Base-by-base conservation (phyloP, 2,797 vertebrate genomes). In the Geotrypetes seraphini region DNA sequence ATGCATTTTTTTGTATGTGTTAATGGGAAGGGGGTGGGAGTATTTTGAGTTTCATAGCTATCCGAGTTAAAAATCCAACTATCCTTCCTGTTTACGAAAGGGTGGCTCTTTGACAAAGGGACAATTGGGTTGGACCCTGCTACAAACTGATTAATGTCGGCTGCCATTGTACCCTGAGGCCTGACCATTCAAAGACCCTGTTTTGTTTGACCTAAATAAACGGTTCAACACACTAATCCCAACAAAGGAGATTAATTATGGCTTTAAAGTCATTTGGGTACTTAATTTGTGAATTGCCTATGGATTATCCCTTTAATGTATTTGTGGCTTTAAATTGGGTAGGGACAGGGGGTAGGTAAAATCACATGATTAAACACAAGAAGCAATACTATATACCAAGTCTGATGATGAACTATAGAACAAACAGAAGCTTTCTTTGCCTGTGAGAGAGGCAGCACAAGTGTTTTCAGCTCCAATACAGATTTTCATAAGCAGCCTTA, bases 151-250 rank as follows among this genome's bases (percentile, higher is more conserved):
- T 91, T 86, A 83, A 80, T 79, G 55, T 73, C 71, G 60, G 53
- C 46, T 67, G 43, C 57, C 47, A 59, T 63, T 73, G 69, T 76
- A 71, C 71, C 33, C 57, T 63, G 56, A 66, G 66, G 69, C 52
- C 53, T 57, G 52, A 41, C 58, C 54, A 69, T 87, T 73, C 61
- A 60, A 86, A 82, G 74, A 79, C 69, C 52, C 36, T 77, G 71
- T 76, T 90, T 66, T 62, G 62, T 71, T 71, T 86, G 86, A 91
- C 81, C 85, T 89, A 89, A 86, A 92, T 88, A 90, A 77, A 72
- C 83, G 69, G 66, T 83, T 76, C 75, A 80, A 61, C 71, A 78
- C 10, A 2, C 73, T 77, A 67, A 75, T 82, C 66, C 57, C 64
- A 61, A 78, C 70, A 77, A 69, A 75, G 66, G 68, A 32, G 63